Conservation (phyloP, 2,797 vertebrate species). For the Podarcis siculus region DNA sequence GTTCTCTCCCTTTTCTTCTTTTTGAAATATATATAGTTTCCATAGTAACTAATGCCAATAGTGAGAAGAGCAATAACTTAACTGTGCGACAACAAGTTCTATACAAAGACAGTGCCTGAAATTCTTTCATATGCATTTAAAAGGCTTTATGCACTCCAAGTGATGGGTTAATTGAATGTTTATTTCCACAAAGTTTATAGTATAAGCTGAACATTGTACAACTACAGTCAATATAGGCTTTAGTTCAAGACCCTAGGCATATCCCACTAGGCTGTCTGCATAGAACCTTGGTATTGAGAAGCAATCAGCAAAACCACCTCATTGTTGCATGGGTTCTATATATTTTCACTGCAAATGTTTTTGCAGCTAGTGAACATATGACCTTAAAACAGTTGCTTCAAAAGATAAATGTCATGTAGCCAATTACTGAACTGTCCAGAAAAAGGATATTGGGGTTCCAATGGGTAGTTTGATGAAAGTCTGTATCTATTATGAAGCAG, state of each 20-base stretch:
- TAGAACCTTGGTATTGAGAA: background rate
- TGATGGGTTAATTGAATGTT: constrained; percentile 6
- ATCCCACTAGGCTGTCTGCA: background rate
- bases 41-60: constrained; percentile 23
- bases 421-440: no score
- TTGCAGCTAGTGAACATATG: no score
- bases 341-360: no score
- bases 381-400: no score
- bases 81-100: background rate
- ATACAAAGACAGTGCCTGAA: constrained; percentile 1
- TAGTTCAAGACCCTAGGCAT: background rate
- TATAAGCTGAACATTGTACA: background rate
- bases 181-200: background rate
- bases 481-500: no score
- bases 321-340: no score
- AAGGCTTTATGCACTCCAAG: background rate
- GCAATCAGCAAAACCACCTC: no score
- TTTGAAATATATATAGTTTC: constrained; percentile 14
- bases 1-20: background rate
- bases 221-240: background rate
- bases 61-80: constrained; percentile 16
- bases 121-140: constrained; percentile 13
- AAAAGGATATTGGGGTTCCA: no score
- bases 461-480: no score
- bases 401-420: no score